Percentiles rank a stretch among this genome's conserved stretches.
Evolutionary conservation across 1,140 invertebrate genomes (phyloP).

Genomic region (Euborellia annulipes): DNA sequence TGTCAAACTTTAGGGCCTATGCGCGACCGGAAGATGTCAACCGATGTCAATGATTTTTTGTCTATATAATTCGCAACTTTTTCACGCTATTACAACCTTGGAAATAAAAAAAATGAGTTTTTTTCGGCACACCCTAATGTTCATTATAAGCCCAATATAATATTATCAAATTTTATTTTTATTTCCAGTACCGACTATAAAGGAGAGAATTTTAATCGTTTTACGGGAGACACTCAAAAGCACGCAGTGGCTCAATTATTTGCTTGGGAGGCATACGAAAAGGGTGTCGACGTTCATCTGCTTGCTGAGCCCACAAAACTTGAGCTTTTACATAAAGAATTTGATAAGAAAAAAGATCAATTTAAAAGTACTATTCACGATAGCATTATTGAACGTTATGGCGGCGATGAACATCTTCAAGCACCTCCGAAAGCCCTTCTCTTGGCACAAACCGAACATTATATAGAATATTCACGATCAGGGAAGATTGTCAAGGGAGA

Average conservation of each 20-base stretch:
- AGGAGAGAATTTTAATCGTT: constrained; percentile 93
- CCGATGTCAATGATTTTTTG: too few species aligned
- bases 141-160: too few species aligned
- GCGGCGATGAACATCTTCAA: constrained; percentile 81
- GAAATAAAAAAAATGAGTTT: too few species aligned
- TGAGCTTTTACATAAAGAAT: constrained; percentile 80
- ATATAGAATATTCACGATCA: constrained; percentile 88
- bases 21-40: too few species aligned
- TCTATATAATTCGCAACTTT: too few species aligned
- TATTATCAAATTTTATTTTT: constrained; percentile 17
- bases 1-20: too few species aligned
- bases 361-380: constrained; percentile 61
- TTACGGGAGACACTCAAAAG: constrained; percentile 79
- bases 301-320: constrained; percentile 95
- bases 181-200: constrained; percentile 60
- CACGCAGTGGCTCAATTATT: constrained; percentile 89
- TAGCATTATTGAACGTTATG: constrained; percentile 71
- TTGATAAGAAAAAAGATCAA: constrained; percentile 73
- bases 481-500: constrained; percentile 73
- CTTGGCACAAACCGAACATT: constrained; percentile 89
- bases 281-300: constrained; percentile 89
- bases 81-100: too few species aligned
- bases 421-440: constrained; percentile 71
- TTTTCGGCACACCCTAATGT: too few species aligned
- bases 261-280: constrained; percentile 93